These are phyloP conservation scores for Patella pellucida DNA, from an alignment of 2,888 invertebrate genomes.

Conservation along the genomic window DNA sequence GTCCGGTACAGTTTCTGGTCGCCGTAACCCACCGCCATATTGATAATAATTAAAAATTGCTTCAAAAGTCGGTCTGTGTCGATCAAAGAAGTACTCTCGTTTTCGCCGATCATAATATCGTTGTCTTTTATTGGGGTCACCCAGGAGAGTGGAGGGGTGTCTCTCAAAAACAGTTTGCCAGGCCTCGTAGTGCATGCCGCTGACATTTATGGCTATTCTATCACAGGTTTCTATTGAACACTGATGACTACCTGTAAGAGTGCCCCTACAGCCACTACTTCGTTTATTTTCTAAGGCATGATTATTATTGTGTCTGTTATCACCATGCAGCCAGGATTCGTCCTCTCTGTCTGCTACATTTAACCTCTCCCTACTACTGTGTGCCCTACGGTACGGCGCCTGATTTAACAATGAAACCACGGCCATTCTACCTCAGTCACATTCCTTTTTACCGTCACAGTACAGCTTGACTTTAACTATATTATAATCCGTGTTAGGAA, in stretches of 20 bases:
- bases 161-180: constrained; percentile 64
- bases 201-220: constrained; percentile 68
- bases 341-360: constrained; percentile 47
- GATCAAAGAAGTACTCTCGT: constrained; percentile 70
- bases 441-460: too few species aligned
- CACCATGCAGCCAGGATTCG: constrained; percentile 31
- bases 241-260: constrained; percentile 48
- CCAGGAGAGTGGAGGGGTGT: constrained; percentile 69
- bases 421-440: constrained; percentile 37
- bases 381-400: constrained; percentile 57
- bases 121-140: constrained; percentile 67
- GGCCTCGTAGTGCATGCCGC: constrained; percentile 69
- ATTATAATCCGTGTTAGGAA: too few species aligned
- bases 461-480: too few species aligned
- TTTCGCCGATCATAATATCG: constrained; percentile 66
- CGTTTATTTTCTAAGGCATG: constrained; percentile 21
- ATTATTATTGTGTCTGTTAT: constrained; percentile 21
- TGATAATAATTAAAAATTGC: constrained; percentile 70
- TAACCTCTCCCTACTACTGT: constrained; percentile 49
- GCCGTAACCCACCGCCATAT: constrained; percentile 67
- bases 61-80: constrained; percentile 71
- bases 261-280: constrained; percentile 20
- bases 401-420: constrained; percentile 62
- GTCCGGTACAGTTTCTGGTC: constrained; percentile 69
- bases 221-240: constrained; percentile 65